Percentiles rank a stretch among this genome's conserved stretches.
phyloP scores from a whole-genome alignment of 2,113 vertebrate species.

The Syrmaticus mikado region DNA sequence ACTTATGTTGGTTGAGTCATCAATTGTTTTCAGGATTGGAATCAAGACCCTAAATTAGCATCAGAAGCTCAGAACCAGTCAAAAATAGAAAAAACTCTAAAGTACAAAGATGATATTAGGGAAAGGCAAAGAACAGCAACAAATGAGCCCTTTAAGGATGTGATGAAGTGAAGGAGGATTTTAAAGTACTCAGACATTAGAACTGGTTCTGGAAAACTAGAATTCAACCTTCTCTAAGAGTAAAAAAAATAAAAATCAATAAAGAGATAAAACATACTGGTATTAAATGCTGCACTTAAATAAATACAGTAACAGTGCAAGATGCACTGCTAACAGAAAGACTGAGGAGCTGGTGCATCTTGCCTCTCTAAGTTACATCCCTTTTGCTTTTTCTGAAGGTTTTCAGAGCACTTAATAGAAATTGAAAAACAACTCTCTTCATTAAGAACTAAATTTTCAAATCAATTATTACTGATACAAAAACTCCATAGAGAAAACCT shows the following conservation, averaged over 20 bases:
- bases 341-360: neutral
- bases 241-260: neutral
- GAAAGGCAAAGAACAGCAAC: neutral
- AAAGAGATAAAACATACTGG: neutral
- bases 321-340: neutral
- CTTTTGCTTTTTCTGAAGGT: neutral
- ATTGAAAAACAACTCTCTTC: neutral
- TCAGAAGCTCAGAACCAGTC: neutral
- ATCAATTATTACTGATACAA: neutral
- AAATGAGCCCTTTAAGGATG: neutral
- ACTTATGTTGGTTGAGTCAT: neutral
- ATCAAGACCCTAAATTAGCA: neutral
- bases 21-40: neutral
- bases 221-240: neutral
- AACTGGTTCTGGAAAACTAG: neutral
- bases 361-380: neutral
- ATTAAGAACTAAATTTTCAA: neutral
- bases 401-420: neutral
- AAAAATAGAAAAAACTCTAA: neutral
- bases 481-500: neutral
- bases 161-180: neutral
- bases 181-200: neutral
- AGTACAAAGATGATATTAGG: neutral
- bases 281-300: neutral
- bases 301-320: fast-evolving